Conservation (phyloP, 2,888 invertebrate species). For the Myopa tessellatipennis region DNA sequence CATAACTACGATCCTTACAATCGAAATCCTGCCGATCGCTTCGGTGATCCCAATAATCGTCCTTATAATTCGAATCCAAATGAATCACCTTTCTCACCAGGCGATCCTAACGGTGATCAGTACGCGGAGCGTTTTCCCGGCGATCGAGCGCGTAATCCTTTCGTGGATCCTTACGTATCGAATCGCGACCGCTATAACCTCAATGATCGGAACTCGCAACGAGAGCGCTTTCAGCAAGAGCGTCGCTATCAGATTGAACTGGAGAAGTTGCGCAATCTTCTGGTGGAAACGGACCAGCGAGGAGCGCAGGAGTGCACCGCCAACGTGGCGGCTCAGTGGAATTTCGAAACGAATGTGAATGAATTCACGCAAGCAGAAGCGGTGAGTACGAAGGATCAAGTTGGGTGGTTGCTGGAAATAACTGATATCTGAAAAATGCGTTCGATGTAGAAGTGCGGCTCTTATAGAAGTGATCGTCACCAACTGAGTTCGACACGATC, state of each 20-base stretch:
- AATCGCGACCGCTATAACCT: constrained; percentile 62
- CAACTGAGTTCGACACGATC: too few species aligned
- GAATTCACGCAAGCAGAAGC: constrained; percentile 85
- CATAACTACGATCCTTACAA: constrained; percentile 56
- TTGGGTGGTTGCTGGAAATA: too few species aligned
- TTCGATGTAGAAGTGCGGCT: too few species aligned
- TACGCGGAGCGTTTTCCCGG: constrained; percentile 45
- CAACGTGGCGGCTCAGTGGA: constrained; percentile 90
- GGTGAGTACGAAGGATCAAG: constrained; percentile 72
- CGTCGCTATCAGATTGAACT: constrained; percentile 63
- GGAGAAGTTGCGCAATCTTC: constrained; percentile 69
- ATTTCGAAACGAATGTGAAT: constrained; percentile 88
- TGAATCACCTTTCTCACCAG: constrained; percentile 41
- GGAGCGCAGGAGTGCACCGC: constrained; percentile 84
- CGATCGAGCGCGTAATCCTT: constrained; percentile 53
- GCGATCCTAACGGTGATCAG: constrained; percentile 48
- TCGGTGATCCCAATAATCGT: constrained; percentile 36
- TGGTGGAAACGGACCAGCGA: constrained; percentile 79
- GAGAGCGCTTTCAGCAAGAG: constrained; percentile 69
- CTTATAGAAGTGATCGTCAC: too few species aligned
- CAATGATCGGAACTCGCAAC: constrained; percentile 65
- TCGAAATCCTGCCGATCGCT: constrained; percentile 34
- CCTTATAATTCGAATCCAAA: constrained; percentile 25
- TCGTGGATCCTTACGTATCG: constrained; percentile 56
- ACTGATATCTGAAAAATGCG: too few species aligned